Evolutionary conservation across 2,797 vertebrate species (phyloP), one percentile per base, ranked within the genome.

Genomic region (Poecilia wingei): DNA sequence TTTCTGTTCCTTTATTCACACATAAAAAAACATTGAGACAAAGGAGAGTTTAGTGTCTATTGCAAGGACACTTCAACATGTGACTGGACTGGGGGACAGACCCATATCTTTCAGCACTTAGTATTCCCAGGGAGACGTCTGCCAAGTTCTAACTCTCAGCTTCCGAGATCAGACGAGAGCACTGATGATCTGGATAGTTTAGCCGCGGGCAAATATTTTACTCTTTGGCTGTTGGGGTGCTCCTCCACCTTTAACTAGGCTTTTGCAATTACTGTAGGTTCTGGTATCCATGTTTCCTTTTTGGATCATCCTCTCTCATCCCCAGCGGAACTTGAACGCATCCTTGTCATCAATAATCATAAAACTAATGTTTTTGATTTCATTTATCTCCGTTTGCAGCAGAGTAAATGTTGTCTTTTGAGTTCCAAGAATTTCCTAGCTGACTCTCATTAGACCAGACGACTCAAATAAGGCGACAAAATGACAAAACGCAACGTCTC

Each of bases 401-500:
- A 31, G 49, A 77, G 36, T 36, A 12, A 49, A 45, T 9, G 0
- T 13, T 61, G 53, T 66, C 69, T 31, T 13, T 46, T 55, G 61
- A 45, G 49, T 55, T 75, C 43, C 59, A 66, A 47, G 45, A 75
- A 80, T 75, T 81, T 76, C 78, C 49, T 1, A 74, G 73, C 71
- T 79, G 76, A 51, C 55, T 78, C 74, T 53, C 39, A 3, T 33
- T 71, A 73, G 83, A 83, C 68, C 81, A 82, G 77, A 78, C 75
- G 61, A 72, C 68, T 84, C 3, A 10, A 74, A 73, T 79, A 70
- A 81, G 79, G 39, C 47, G 33, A 66, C 55, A 10, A 49, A 71
- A 68, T 73, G 78, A 85, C 80, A 83, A 66, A 82, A 76, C 33
- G 41, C 61, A 74, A 70, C 55, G 41, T 88, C 80, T 77, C 68